Evolutionary conservation across 1,140 invertebrate genomes (phyloP).

Genomic region (Antheraea pernyi): DNA sequence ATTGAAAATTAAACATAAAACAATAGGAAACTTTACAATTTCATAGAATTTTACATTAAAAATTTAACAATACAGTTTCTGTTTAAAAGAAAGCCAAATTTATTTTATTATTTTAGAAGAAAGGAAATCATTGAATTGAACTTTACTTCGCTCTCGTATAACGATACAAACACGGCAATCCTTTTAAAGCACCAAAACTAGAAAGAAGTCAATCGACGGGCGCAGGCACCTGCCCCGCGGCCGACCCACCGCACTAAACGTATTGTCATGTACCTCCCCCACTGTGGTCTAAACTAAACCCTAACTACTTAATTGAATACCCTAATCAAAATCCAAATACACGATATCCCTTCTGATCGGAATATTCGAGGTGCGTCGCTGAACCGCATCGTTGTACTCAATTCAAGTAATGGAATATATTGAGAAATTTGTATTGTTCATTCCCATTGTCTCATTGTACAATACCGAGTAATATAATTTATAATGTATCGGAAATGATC

Average conservation of each 20-base stretch:
- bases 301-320: constrained; percentile 73
- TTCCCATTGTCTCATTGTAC: constrained; percentile 8
- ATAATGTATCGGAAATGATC: not conserved
- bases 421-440: not conserved
- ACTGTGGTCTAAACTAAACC: constrained; percentile 55
- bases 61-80: too few relatives aligned
- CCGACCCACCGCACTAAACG: constrained; percentile 51
- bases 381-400: constrained; percentile 33
- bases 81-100: not conserved
- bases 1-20: too few relatives aligned
- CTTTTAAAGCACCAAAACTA: constrained; percentile 67
- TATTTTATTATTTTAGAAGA: not conserved
- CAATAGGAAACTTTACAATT: too few relatives aligned
- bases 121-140: not conserved
- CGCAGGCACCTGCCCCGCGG: constrained; percentile 39
- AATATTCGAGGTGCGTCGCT: constrained; percentile 37
- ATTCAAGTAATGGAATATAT: constrained; percentile 25
- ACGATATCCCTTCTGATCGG: constrained; percentile 62
- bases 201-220: constrained; percentile 47
- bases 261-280: constrained; percentile 64
- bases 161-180: constrained; percentile 67
- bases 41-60: too few relatives aligned
- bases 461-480: not conserved
- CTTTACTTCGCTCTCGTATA: constrained; percentile 34
- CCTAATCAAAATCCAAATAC: constrained; percentile 62